Conservation (phyloP, 2,797 vertebrate species). For the Bovichtus variegatus region DNA sequence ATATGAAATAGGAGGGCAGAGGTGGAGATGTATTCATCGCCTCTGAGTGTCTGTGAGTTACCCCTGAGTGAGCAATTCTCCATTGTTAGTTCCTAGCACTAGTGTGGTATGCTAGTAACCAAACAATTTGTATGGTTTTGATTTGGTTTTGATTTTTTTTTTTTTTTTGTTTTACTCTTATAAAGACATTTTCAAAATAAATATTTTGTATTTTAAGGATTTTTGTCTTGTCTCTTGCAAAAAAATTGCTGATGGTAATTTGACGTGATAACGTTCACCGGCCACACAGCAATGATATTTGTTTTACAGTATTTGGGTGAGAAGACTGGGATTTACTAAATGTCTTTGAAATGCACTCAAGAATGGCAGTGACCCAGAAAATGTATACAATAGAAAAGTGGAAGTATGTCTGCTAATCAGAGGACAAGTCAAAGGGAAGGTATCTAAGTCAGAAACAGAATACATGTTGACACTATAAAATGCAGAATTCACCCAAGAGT, state of each 20-base stretch:
- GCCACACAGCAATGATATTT: slow-evolving; percentile 1
- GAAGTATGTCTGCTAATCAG: neutral
- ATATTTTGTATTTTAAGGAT: slow-evolving; percentile 87
- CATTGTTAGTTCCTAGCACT: slow-evolving; percentile 82
- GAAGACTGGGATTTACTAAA: slow-evolving; percentile 11
- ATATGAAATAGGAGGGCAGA: slow-evolving; percentile 55
- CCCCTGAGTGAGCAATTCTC: slow-evolving; percentile 68
- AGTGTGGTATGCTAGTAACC: slow-evolving; percentile 82
- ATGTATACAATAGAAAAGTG: neutral
- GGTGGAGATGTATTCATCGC: slow-evolving; percentile 55
- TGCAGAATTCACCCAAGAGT: slow-evolving; percentile 9
- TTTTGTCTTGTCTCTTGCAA: slow-evolving; percentile 76
- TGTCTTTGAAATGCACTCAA: slow-evolving; percentile 18
- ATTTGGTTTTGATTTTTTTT: slow-evolving; percentile 67
- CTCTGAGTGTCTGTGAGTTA: slow-evolving; percentile 65
- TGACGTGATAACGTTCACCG: slow-evolving; percentile 22
- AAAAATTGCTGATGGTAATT: slow-evolving; percentile 27
- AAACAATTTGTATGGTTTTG: slow-evolving; percentile 84
- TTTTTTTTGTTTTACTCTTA: slow-evolving; percentile 72
- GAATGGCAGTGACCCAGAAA: neutral
- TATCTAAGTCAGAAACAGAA: neutral
- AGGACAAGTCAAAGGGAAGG: slow-evolving; percentile 1
- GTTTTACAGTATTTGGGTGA: slow-evolving; percentile 6
- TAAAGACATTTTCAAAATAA: slow-evolving; percentile 86
- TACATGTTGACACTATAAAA: slow-evolving; percentile 13